Percentiles rank a stretch among this genome's conserved stretches.
Evolutionary conservation across 2,888 invertebrate species (phyloP).

Genomic region (Stegana nigrithorax): DNA sequence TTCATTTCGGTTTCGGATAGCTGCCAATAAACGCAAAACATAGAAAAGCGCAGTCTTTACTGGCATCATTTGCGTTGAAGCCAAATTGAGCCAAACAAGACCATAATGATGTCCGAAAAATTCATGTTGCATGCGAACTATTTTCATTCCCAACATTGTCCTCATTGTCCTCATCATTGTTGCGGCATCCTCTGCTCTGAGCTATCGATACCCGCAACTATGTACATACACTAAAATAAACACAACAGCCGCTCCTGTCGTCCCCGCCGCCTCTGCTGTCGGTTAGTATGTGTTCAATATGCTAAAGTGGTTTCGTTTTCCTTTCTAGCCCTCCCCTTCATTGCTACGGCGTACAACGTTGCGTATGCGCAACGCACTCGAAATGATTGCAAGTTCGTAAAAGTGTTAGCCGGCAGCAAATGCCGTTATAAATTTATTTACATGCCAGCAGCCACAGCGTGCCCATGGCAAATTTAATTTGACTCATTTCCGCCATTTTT

Average conservation of each 20-base stretch:
- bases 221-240: too few species aligned
- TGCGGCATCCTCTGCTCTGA: too few species aligned
- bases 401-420: too few species aligned
- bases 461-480: not conserved
- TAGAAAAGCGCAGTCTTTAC: slow-evolving; percentile 6
- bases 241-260: too few species aligned
- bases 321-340: not conserved
- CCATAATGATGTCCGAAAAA: slow-evolving; percentile 1
- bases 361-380: not conserved
- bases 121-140: too few species aligned
- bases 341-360: slow-evolving; percentile 1
- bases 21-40: slow-evolving; percentile 1
- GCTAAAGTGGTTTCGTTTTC: not conserved
- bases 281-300: not conserved
- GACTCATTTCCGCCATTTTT: slow-evolving; percentile 10
- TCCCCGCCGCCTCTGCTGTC: too few species aligned
- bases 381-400: too few species aligned
- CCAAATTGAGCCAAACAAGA: not conserved
- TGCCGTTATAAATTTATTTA: not conserved
- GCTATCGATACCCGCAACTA: too few species aligned
- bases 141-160: too few species aligned
- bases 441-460: too few species aligned
- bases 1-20: not conserved
- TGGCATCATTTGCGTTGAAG: slow-evolving; percentile 11
- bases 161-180: too few species aligned